Percentiles rank a stretch among this genome's conserved stretches.
Conservation (phyloP, 2,113 vertebrate genomes). For the Monopterus albus region DNA sequence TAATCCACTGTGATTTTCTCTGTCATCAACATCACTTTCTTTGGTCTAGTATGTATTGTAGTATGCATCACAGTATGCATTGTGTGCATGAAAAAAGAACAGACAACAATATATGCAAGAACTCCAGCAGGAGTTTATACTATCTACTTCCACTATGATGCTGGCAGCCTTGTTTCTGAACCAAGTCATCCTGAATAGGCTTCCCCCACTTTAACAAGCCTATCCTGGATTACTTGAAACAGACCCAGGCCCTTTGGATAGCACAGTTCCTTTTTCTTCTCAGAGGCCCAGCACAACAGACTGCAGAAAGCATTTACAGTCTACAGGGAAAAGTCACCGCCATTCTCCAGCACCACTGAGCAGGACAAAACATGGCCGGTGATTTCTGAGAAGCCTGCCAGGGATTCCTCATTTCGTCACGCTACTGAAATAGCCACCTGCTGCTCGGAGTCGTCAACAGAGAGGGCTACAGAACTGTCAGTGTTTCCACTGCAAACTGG, state of each 20-base stretch:
- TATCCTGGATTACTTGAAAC: constrained; percentile 99
- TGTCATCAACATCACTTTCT: no score
- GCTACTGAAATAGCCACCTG: constrained; percentile 79
- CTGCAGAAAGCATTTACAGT: constrained; percentile 54
- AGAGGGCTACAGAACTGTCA: constrained; percentile 67
- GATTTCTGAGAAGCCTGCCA: constrained; percentile 79
- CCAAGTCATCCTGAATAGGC: constrained; percentile 98
- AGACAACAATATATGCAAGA: neutral
- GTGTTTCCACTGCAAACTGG: constrained; percentile 2
- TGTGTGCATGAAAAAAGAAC: no score
- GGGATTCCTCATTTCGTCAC: constrained; percentile 74
- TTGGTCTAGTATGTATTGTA: no score
- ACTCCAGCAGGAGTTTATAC: neutral
- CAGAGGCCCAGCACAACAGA: constrained; percentile 36
- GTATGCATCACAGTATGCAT: no score
- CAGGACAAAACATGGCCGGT: constrained; percentile 48
- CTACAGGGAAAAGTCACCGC: constrained; percentile 43
- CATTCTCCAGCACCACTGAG: constrained; percentile 18
- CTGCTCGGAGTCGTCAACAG: constrained; percentile 79
- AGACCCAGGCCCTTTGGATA: constrained; percentile 80
- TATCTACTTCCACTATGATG: constrained; percentile 54
- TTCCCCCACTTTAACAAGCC: constrained; percentile 90
- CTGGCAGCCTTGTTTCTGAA: constrained; percentile 83
- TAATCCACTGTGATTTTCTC: no score
- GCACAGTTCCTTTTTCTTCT: constrained; percentile 53